phyloP scores from a whole-genome alignment of 2,113 vertebrate genomes.

The Bettongia penicillata region DNA sequence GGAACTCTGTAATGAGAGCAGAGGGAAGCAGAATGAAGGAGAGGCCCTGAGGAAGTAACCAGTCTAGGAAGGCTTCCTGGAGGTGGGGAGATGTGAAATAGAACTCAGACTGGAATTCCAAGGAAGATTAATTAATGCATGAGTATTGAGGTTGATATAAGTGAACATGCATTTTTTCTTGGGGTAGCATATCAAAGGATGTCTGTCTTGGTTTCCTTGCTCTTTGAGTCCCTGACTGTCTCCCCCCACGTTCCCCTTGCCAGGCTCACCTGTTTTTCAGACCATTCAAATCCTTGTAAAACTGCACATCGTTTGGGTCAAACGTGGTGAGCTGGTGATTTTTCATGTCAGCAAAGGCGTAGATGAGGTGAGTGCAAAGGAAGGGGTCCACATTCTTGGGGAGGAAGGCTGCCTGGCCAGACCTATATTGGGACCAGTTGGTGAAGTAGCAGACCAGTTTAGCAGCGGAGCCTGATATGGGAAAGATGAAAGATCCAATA shows the following conservation, averaged over 20 bases:
- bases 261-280: constrained; percentile 81
- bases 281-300: constrained; percentile 80
- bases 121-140: neutral
- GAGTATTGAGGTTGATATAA: neutral
- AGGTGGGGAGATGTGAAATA: neutral
- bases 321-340: constrained; percentile 73
- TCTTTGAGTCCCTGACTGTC: neutral
- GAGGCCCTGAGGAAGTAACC: neutral
- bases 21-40: too few species aligned
- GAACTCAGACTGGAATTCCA: neutral
- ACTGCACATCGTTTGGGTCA: constrained; percentile 76
- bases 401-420: constrained; percentile 76
- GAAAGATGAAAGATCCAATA: neutral
- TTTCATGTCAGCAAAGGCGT: constrained; percentile 82
- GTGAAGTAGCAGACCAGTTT: constrained; percentile 86
- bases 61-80: neutral
- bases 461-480: constrained; percentile 73
- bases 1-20: neutral
- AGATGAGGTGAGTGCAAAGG: constrained; percentile 86
- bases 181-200: neutral
- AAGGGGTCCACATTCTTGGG: constrained; percentile 81
- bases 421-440: constrained; percentile 85
- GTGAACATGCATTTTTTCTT: neutral
- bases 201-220: neutral
- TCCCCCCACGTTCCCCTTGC: too few species aligned